Conservation (phyloP, 2,797 vertebrate genomes). For the Sylvia borin region DNA sequence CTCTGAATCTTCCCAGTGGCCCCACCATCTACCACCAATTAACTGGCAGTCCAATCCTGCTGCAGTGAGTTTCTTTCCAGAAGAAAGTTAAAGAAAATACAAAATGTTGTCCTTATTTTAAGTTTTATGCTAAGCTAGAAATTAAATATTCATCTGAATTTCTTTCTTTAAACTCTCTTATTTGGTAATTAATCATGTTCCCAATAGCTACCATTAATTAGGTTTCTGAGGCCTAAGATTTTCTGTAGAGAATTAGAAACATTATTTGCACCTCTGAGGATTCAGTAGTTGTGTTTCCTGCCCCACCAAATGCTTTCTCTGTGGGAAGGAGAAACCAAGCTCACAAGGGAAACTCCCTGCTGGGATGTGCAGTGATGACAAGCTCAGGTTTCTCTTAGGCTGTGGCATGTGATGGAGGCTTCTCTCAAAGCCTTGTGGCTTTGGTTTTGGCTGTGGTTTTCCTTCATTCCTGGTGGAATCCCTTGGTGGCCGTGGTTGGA, state of each 20-base stretch:
- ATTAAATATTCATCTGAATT: conserved; percentile 52
- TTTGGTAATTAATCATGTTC: conserved; percentile 56
- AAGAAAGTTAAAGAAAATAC: not conserved
- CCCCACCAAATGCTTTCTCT: conserved; percentile 9
- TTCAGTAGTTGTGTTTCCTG: not conserved
- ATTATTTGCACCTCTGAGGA: conserved; percentile 8
- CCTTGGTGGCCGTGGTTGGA: not conserved
- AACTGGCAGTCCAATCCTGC: not conserved
- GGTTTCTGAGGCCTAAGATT: conserved; percentile 25
- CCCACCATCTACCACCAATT: not conserved
- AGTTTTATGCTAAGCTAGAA: conserved; percentile 30
- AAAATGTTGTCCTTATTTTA: conserved; percentile 9
- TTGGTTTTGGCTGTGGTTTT: not conserved
- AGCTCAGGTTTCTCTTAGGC: not conserved
- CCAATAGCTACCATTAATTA: conserved; percentile 55
- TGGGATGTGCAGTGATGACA: not conserved
- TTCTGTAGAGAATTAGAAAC: conserved; percentile 19
- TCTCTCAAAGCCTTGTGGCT: not conserved
- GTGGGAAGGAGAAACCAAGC: not conserved
- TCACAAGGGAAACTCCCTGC: not conserved
- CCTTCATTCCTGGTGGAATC: not conserved
- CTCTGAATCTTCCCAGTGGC: not conserved
- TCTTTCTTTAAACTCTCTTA: conserved; percentile 27
- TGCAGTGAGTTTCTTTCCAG: not conserved
- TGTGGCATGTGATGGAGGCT: rapidly evolving